These are phyloP conservation scores for Trogon surrucura DNA, from an alignment of 2,113 vertebrate species.

Conservation along the genomic window DNA sequence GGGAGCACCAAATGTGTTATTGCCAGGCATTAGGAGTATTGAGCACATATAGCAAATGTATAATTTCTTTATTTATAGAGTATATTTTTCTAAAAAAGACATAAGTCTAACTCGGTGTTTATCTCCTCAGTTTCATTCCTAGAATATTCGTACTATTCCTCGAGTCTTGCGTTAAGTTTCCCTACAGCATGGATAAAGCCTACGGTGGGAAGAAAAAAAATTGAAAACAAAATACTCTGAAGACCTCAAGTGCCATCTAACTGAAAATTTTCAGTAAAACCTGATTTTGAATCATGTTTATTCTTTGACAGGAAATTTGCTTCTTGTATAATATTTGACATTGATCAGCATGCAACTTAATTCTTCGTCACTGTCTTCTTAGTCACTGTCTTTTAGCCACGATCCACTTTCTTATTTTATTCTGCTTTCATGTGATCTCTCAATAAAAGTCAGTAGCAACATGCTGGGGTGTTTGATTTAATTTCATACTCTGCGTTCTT, in stretches of 20 bases:
- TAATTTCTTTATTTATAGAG: neutral
- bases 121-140: neutral
- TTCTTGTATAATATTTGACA: neutral
- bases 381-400: neutral
- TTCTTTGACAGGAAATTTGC: neutral
- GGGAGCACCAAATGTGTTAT: rapidly evolving
- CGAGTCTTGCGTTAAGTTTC: rapidly evolving
- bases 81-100: neutral
- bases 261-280: neutral
- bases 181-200: neutral
- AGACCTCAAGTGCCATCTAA: neutral
- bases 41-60: neutral
- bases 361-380: neutral
- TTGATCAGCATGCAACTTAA: neutral
- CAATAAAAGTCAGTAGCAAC: neutral
- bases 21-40: neutral
- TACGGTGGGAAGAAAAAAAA: neutral
- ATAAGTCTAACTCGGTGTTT: neutral
- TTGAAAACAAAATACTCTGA: neutral
- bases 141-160: rapidly evolving
- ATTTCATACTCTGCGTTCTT: neutral
- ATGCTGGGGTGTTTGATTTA: neutral
- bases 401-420: neutral
- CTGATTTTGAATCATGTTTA: neutral
- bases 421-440: neutral